These are phyloP conservation scores for Formica exsecta DNA, from an alignment of 1,140 invertebrate species.

Conservation along the genomic window DNA sequence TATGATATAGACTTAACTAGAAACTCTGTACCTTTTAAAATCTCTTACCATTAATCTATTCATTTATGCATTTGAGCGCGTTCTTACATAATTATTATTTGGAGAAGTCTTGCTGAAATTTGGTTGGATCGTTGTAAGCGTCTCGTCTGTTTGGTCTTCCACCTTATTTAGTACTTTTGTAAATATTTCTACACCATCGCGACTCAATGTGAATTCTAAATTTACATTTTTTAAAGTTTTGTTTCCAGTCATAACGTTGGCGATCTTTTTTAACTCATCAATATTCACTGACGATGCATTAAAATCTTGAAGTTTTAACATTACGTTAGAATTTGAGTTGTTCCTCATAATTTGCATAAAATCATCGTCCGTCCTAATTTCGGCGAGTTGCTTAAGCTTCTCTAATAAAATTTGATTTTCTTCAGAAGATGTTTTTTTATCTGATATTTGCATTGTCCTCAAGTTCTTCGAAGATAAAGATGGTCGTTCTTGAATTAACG, in stretches of 20 bases:
- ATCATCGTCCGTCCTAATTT: constrained; percentile 73
- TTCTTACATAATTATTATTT: constrained; percentile 54
- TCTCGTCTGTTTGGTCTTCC: constrained; percentile 78
- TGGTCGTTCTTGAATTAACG: constrained; percentile 35
- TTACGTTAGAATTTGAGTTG: constrained; percentile 14
- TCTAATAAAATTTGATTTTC: constrained; percentile 76
- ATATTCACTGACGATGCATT: not conserved
- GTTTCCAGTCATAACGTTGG: constrained; percentile 75
- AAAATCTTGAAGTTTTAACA: not conserved
- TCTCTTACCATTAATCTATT: not conserved
- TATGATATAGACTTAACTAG: no score
- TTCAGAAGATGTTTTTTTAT: constrained; percentile 79
- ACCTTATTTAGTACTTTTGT: constrained; percentile 90
- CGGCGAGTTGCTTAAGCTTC: constrained; percentile 77
- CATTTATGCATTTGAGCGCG: not conserved
- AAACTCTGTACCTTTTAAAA: not conserved
- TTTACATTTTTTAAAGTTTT: constrained; percentile 73
- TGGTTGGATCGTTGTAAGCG: constrained; percentile 66
- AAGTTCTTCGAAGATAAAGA: constrained; percentile 7
- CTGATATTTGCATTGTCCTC: constrained; percentile 71
- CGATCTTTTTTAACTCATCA: constrained; percentile 79
- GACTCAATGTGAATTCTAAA: constrained; percentile 87
- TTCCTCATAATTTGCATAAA: constrained; percentile 54
- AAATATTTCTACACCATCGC: constrained; percentile 89
- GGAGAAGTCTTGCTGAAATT: constrained; percentile 71